Evolutionary conservation across 2,113 vertebrate genomes (phyloP), one percentile per base, ranked within the genome.

Genomic region (Alligator mississippiensis): DNA sequence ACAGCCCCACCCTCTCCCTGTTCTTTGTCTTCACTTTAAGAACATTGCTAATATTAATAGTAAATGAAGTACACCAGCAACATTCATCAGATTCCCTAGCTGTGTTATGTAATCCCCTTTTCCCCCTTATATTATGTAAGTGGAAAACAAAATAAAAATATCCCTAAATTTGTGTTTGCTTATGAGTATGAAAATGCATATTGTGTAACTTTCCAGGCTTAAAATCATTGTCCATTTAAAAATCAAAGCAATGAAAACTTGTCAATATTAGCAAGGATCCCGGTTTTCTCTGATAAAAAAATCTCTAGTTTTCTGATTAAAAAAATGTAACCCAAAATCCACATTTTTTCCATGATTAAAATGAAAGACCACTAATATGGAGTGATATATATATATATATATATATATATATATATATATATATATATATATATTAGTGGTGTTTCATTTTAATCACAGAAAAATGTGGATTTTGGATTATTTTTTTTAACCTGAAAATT

Each of bases 11-110:
- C 90, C 79, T 96, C 30, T 0, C 16, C 89, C 77, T 78, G 85
- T 64, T 93, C 80, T 88, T 92, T 84, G 66, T 77, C 84, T 88
- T 81, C 90, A 82, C 58, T 55, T 77, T 55, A 95, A 82, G 89
- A 96, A 92, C 68, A 64, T 14, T 58, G 10, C 17, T 66, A 72
- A 85, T 21, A 17, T 83, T 95, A 85, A 38, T 3, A 93, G 57
- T 0, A 2, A 90, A 92, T 34, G 38, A 82, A 90, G 63, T 1
- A 3, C 64, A 3, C 64, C 88, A 60, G 34, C 68, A 87, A 55
- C 58, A 22, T 47, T 79, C 75, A 84, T 80, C 81, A 88, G 28
- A 76, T 76, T 87, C 38, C 82, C 21, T 3, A 60, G 60, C 2
- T 58, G 16, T 38, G 11, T 89, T 87, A 60, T 0, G 1, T 88